Evolutionary conservation across 2,888 invertebrate species (phyloP).

Genomic region (Meandrusa payeni): DNA sequence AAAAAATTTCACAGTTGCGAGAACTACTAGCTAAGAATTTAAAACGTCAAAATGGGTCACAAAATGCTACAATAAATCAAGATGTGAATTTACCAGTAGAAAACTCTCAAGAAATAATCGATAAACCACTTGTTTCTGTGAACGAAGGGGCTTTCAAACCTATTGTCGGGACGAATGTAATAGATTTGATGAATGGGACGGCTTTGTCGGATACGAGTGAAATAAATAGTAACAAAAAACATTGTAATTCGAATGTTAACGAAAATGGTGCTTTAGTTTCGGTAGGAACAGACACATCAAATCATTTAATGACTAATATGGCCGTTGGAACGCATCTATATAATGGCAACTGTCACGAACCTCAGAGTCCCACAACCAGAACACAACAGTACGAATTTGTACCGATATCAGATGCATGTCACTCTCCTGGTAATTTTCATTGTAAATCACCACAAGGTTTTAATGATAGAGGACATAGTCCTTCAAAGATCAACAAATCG

Average conservation of each 20-base stretch:
- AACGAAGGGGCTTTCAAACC: conserved; percentile 63
- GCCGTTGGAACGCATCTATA: conserved; percentile 51
- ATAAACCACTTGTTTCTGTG: conserved; percentile 40
- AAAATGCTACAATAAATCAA: conserved; percentile 41
- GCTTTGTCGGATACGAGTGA: conserved; percentile 39
- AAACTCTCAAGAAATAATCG: conserved; percentile 42
- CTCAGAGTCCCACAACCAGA: conserved; percentile 88
- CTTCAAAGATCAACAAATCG: conserved; percentile 56
- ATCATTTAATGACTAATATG: conserved; percentile 41
- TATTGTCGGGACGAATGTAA: conserved; percentile 36
- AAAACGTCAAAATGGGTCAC: conserved; percentile 67
- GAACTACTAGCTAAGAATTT: conserved; percentile 85
- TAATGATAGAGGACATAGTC: conserved; percentile 60
- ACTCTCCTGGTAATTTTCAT: conserved; percentile 79
- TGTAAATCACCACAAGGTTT: conserved; percentile 68
- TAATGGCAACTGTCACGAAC: conserved; percentile 76
- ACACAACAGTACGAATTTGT: conserved; percentile 92
- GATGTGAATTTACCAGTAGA: conserved; percentile 41
- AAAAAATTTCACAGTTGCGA: conserved; percentile 87
- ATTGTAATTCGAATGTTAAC: conserved; percentile 42
- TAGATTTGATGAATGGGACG: conserved; percentile 44
- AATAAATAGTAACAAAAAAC: conserved; percentile 40
- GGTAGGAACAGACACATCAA: conserved; percentile 42
- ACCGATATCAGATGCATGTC: conserved; percentile 91
- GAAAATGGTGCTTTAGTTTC: conserved; percentile 51